Evolutionary conservation across 1,140 invertebrate genomes (phyloP), one percentile per base, ranked within the genome.

Genomic region (Matsumurasca onukii): DNA sequence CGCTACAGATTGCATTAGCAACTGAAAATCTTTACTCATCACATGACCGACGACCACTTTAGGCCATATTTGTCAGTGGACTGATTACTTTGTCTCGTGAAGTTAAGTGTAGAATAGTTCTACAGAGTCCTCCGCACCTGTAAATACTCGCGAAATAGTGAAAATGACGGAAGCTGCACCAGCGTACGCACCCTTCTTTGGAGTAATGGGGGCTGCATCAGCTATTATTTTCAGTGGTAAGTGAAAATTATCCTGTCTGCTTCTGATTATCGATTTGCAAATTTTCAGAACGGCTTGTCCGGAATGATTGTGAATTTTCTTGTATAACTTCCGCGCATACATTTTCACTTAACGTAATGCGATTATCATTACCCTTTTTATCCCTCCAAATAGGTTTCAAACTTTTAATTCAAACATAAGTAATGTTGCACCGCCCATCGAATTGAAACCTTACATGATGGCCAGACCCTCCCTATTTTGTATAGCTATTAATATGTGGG

Each of bases 201-300:
- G 97, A 81, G 95, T 97, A 75, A 98, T 99, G 94, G 97, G 97
- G 78, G 95, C 95, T 76, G 93, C 97, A 78, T 91, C 96, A 73
- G 97, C 97, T 75, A 98, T 99, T 83, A 93, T 99, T 79, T 98
- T 99, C 84, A 98, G 94, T 84, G 90, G 94, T 97, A 86, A 91
- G 92, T 88, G 70, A 73, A 73, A 77, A 74, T 49, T 5, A n/a
- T 63, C 31, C n/a, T 31, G 20, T 27, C 52, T 49, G 45, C 31
- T 68, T 51, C 67, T n/a, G 67, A 62, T 68, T 59, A 68, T 68
- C 51, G 67, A 68, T 68, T 39, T 48, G 24, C 27, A 20, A 27
- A 39, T 9, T 9, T 17, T 17, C 34, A 39, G 17, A n/a, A n/a
- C n/a, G n/a, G n/a, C n/a, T n/a, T n/a, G n/a, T n/a, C n/a, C n/a